Evolutionary conservation across 2,113 vertebrate genomes (phyloP), one percentile per base, ranked within the genome.

Genomic region (Mustela nigripes): DNA sequence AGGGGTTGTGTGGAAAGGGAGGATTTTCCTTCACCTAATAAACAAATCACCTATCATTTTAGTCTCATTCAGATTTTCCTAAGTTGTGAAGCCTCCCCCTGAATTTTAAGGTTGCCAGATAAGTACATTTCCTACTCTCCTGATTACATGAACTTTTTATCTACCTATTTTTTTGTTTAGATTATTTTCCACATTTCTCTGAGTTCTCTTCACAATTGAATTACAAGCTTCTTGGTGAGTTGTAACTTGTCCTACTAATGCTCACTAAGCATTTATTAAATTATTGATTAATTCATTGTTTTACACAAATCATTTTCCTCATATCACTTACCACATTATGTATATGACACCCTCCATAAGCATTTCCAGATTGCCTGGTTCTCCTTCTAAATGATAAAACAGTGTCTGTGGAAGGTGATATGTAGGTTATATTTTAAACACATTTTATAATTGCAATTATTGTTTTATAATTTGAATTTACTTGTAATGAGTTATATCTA

Each of bases 381-480:
- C 60, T 91, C 33, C 28, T 89, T 87, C 94, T 62, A 91, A 81
- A 71, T 73, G 7, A 88, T 74, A n/a, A 96, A 95, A 21, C 3
- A 84, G 19, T 85, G 12, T 18, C 28, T 18, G 33, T 63, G 24
- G 42, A 4, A 91, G 69, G 5, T n/a, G 12, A n/a, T 65, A 0
- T 39, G 7, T 69, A 58, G 63, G 19, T 78, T 56, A n/a, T 22
- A 7, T 95, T 65, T 93, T 79, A 89, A 91, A 53, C 60, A 76
- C 2, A 86, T 91, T 86, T 91, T 89, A 48, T 73, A 92, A 88
- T 71, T 80, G 4, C 6, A 50, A 28, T 87, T 84, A 42, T 84
- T 92, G 50, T 91, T 95, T 87, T 73, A 74, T 79, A 82, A 83
- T 56, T 88, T 93, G 11, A 71, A 8, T 85, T 91, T 85, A 58